Evolutionary conservation across 1,140 invertebrate genomes (phyloP).

Genomic region (Cyclina sinensis): DNA sequence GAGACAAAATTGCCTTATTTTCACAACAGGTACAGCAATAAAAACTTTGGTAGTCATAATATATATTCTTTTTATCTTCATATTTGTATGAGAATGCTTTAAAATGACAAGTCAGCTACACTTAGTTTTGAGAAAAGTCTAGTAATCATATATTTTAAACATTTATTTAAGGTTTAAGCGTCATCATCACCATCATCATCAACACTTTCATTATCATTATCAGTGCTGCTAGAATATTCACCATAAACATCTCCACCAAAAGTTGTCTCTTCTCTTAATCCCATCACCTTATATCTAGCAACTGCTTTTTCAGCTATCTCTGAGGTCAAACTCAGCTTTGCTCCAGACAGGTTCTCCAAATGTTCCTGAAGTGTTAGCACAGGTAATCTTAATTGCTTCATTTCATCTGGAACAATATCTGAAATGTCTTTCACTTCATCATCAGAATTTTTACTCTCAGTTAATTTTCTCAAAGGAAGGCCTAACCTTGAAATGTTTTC

Average conservation of each 20-base stretch:
- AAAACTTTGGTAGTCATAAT: no score
- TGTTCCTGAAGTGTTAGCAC: slow-evolving; percentile 46
- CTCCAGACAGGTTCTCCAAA: slow-evolving; percentile 33
- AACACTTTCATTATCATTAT: neutral
- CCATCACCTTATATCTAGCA: slow-evolving; percentile 34
- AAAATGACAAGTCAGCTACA: no score
- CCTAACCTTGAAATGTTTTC: neutral
- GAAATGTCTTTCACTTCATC: neutral
- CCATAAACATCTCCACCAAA: slow-evolving; percentile 63
- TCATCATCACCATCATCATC: no score
- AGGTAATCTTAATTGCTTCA: slow-evolving; percentile 7
- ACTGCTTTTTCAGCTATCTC: slow-evolving; percentile 44
- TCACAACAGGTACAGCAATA: no score
- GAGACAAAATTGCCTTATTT: no score
- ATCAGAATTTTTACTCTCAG: neutral
- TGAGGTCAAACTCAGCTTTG: slow-evolving; percentile 26
- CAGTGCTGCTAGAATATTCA: slow-evolving; percentile 37
- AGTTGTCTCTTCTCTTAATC: slow-evolving; percentile 35
- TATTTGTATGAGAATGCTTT: no score
- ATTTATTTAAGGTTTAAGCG: no score
- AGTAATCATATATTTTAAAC: no score
- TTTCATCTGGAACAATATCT: neutral
- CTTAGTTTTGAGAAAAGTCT: no score
- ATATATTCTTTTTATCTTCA: no score
- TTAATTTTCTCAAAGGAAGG: neutral